Evolutionary conservation across 30 jellyfish, hydroid and myxozoan species (phyloP), one percentile per base, ranked within the genome.

Genomic region (Rhopilema esculentum): DNA sequence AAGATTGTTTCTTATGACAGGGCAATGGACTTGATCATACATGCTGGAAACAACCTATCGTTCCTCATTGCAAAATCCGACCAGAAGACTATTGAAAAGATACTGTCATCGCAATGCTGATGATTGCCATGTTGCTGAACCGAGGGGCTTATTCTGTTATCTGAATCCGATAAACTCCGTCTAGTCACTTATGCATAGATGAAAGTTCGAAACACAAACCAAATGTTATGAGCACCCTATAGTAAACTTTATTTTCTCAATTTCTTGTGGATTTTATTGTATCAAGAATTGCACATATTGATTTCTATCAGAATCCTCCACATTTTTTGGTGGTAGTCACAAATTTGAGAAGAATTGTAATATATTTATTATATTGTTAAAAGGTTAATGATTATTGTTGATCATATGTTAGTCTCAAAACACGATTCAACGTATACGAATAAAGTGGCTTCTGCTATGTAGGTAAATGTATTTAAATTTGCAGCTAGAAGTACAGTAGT

Each of bases 11-110:
- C 87, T 30, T 19, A 25, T 51, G 17, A 52, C 86, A 93, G 98
- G 22, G 98, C 98, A 29, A 93, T 93, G 98, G 98, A 93, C 29
- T 30, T 88, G 86, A 93, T 93, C 21, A 88, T 82, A 8, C 80
- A 88, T 48, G 92, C 98, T 73, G 98, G 98, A n/a, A 49, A 20
- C 64, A 72, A 76, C 50, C 72, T 93, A 27, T 77, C 90, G 17
- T 88, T 93, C 80, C 84, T 88, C 65, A 75, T 93, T n/a, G 95
- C 93, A 18, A 93, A 83, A 75, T 88, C 98, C 27, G 97, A 88
- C 63, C 64, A 71, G 18, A 89, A 82, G 53, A 83, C 97, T 0
- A 63, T 88, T 27, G 91, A 84, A 23, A 85, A 88, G 79, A 64
- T 93, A 19, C 31, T 83, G 21, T 80, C 91, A 8, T 72, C 98